Evolutionary conservation across 1,140 invertebrate species (phyloP), one percentile per base, ranked within the genome.

Genomic region (Drosophila kurseongensis): DNA sequence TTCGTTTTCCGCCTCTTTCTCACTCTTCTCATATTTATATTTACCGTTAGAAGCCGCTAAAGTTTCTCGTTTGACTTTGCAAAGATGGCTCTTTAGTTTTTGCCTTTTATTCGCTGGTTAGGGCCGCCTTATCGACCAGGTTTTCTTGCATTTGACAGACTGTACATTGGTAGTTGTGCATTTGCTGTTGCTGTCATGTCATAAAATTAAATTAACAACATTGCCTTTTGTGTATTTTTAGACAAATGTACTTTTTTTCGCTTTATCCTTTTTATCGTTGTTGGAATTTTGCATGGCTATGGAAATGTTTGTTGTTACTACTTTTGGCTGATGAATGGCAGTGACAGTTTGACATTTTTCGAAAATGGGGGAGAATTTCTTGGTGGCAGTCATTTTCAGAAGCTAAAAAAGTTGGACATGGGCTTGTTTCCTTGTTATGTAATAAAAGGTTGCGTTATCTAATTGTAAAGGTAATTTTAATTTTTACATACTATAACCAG

Each of bases 21-120:
- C 48, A 65, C 35, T 45, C 14, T 51, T 77, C 41, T 77, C 75
- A 79, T 75, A 83, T 84, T 71, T 73, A 72, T 75, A 60, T 75
- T 86, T 78, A 85, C 82, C 82, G 82, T 85, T 85, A 86, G 82
- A 81, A 75, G 78, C 78, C 67, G 84, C 78, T 83, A 78, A 82
- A 76, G 83, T 67, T 88, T 55, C 59, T 57, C 58, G 73, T 68
- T 76, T 63, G 72, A 54, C 71, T 71, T 62, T 61, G 58, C 80
- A 18, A 80, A 84, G 80, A 79, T 52, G 59, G 69, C 52, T 68
- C 50, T 69, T 27, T 54, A 12, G 65, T 52, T 29, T 45, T 29
- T 68, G 45, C 40, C 41, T 51, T 47, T 42, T 12, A 35, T 23
- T 48, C 7, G 38, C 66, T 3, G 23, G 38, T 36, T 68, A 68